phyloP scores from a whole-genome alignment of 2,888 invertebrate genomes.

The Tachina grossa region DNA sequence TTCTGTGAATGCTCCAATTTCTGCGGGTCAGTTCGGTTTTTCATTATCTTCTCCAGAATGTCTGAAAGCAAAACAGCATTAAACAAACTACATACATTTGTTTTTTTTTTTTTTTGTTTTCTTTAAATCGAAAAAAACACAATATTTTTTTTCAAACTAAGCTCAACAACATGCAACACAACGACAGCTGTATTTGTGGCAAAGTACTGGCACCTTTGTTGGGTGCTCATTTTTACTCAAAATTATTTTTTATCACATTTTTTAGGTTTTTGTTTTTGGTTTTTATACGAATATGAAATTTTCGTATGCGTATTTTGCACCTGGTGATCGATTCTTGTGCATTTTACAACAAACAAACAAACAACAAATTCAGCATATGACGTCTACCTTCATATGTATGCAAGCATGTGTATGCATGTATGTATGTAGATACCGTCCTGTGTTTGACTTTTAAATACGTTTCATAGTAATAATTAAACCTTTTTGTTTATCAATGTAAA shows the following conservation, averaged over 20 bases:
- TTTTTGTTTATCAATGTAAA: slow-evolving; percentile 64
- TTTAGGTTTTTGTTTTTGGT: slow-evolving; percentile 25
- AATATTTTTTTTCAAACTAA: slow-evolving; percentile 5
- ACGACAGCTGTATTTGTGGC: slow-evolving; percentile 73
- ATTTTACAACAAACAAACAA: slow-evolving; percentile 57
- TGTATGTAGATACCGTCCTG: neutral
- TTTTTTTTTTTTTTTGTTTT: slow-evolving; percentile 18
- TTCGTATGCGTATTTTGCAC: slow-evolving; percentile 77
- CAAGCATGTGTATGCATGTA: neutral
- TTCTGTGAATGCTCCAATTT: slow-evolving; percentile 78
- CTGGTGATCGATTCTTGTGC: slow-evolving; percentile 78
- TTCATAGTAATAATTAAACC: slow-evolving; percentile 54
- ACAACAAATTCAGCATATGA: slow-evolving; percentile 57
- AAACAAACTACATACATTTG: slow-evolving; percentile 15
- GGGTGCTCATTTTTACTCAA: slow-evolving; percentile 59
- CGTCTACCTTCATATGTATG: slow-evolving; percentile 1
- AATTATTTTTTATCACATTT: slow-evolving; percentile 57
- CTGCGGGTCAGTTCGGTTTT: slow-evolving; percentile 75
- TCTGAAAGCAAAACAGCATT: slow-evolving; percentile 45
- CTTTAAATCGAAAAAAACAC: slow-evolving; percentile 26
- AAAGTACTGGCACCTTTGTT: slow-evolving; percentile 67
- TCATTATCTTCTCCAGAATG: slow-evolving; percentile 45
- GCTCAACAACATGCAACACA: slow-evolving; percentile 62
- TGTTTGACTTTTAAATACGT: slow-evolving; percentile 46
- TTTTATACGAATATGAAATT: slow-evolving; percentile 62